Base-by-base conservation (phyloP, 2,888 invertebrate genomes). In the Epinotia brunnichana region DNA sequence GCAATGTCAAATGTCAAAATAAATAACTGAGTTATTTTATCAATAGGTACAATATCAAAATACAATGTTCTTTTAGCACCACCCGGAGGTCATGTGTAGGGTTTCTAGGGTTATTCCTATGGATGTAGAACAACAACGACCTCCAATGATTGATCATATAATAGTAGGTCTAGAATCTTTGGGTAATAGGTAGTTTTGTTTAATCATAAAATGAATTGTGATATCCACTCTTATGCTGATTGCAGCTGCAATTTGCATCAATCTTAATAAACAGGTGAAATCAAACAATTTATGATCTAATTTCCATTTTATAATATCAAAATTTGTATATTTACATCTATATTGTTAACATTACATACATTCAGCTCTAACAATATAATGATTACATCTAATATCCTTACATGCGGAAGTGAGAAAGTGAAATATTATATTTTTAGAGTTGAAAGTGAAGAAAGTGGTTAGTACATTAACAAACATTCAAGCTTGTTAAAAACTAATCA, bases 291-390 rank as follows among this genome's bases (percentile, higher is more conserved):
- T n/a, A 0, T 19, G 24, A 62, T 48, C n/a, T 15, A 3, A 63
- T 21, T 71, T 62, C 39, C 13, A 24, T 72, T 72, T 44, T 56
- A 53, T 69, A 24, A 62, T 72, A 72, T 68, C 54, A 70, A 51
- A 67, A 44, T 53, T 67, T 56, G 15, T 54, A 67, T 56, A 67
- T 48, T 72, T 54, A 56, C 54, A 54, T 19, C 48, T 61, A 59
- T 24, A 24, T 54, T 35, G 67, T 67, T 61, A 29, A 67, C 61
- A 68, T 56, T 72, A 61, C 70, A 24, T 13, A 19, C 57, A 66
- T 19, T 21, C 53, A 54, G 11, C 41, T 60, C 57, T 41, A 48
- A 66, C 21, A 63, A 53, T 56, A 70, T 17, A 64, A 64, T 24
- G 17, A 59, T 61, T 61, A 56, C 56, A 44, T 56, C 35, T 69